These are phyloP conservation scores for Melieria omissa DNA, from an alignment of 2,888 invertebrate genomes.

Conservation along the genomic window DNA sequence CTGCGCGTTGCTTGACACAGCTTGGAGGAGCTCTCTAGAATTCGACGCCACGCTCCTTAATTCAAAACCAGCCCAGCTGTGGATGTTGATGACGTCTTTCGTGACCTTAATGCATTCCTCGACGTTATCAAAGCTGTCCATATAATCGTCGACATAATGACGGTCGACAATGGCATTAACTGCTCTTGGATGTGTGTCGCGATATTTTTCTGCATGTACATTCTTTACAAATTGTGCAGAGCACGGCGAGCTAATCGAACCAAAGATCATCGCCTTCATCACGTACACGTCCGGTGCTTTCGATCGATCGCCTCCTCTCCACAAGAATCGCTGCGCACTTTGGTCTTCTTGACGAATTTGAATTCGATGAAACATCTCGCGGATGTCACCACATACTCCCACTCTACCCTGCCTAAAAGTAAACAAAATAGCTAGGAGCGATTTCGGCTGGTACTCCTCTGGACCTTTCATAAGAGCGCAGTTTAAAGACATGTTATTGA, in stretches of 20 bases:
- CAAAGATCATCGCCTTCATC: constrained; percentile 2
- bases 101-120: constrained; percentile 9
- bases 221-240: constrained; percentile 30
- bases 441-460: not conserved
- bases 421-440: not conserved
- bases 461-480: not conserved
- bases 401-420: not conserved
- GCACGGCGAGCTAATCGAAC: constrained; percentile 23
- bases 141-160: constrained; percentile 24
- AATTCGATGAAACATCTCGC: constrained; percentile 8
- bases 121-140: constrained; percentile 13
- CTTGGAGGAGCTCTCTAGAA: constrained; percentile 13
- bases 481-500: constrained; percentile 9
- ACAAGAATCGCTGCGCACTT: not conserved
- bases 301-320: constrained; percentile 2
- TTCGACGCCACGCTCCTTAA: constrained; percentile 13
- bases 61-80: constrained; percentile 6
- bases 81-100: constrained; percentile 13
- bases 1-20: not conserved
- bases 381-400: not conserved
- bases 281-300: not conserved
- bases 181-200: constrained; percentile 21
- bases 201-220: constrained; percentile 30
- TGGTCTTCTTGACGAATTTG: not conserved
- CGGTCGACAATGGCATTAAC: constrained; percentile 29